Conservation (phyloP, 2,888 invertebrate genomes). For the Agonopterix arenella region DNA sequence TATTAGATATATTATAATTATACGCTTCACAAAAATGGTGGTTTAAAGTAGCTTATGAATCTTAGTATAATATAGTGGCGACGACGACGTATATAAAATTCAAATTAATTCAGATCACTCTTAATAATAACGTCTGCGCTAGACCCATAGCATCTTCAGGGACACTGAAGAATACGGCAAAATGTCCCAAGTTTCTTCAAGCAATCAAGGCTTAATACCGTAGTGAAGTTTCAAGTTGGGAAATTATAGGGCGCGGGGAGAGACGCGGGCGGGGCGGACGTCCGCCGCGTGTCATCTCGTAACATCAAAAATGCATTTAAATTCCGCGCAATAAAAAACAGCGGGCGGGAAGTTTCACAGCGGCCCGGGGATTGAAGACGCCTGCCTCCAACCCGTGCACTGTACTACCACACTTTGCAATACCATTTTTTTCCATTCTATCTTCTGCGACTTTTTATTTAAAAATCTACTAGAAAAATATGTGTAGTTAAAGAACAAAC, state of each 20-base stretch:
- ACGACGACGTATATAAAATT: constrained; percentile 34
- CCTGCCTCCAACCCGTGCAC: constrained; percentile 38
- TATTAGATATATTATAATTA: too few relatives aligned
- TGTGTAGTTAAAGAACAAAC: constrained; percentile 7
- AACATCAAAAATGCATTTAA: constrained; percentile 79
- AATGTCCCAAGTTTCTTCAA: constrained; percentile 76
- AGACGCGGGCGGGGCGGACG: constrained; percentile 49
- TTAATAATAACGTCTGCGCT: constrained; percentile 68
- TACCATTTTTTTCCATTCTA: constrained; percentile 46
- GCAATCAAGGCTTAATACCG: constrained; percentile 77
- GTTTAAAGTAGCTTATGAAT: neutral
- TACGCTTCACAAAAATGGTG: neutral
- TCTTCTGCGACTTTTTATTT: constrained; percentile 34
- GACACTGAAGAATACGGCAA: constrained; percentile 73
- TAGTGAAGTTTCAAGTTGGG: constrained; percentile 75
- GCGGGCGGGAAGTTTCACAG: constrained; percentile 68
- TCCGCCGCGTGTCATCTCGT: constrained; percentile 77
- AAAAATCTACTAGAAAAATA: constrained; percentile 20
- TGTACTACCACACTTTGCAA: constrained; percentile 42
- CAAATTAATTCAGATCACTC: constrained; percentile 66
- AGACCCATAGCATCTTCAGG: constrained; percentile 67
- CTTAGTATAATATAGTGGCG: neutral
- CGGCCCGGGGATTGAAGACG: constrained; percentile 64
- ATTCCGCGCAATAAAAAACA: constrained; percentile 77
- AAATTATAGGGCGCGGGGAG: constrained; percentile 70